These are phyloP conservation scores for Galaxias olidus DNA, from an alignment of 2,797 vertebrate genomes.

Conservation along the genomic window DNA sequence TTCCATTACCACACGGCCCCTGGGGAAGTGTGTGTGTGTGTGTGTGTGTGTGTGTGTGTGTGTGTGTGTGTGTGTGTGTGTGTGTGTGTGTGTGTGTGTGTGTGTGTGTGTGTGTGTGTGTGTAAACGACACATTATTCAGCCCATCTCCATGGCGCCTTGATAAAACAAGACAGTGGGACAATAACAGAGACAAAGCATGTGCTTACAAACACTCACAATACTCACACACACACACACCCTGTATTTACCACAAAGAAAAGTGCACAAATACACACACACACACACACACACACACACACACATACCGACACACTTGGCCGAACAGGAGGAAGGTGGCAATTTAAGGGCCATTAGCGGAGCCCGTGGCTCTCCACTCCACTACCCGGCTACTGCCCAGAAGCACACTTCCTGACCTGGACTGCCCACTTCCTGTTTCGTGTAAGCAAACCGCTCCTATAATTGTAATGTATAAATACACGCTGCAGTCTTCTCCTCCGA, in stretches of 20 bases:
- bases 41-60: neutral
- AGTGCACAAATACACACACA: neutral
- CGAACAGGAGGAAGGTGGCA: neutral
- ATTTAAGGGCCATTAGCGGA: slow-evolving; percentile 18
- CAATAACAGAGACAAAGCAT: neutral
- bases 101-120: neutral
- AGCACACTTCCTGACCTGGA: slow-evolving; percentile 35
- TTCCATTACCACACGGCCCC: neutral
- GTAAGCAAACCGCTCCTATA: slow-evolving; percentile 33
- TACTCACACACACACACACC: neutral
- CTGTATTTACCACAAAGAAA: slow-evolving; percentile 12
- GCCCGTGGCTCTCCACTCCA: slow-evolving; percentile 1
- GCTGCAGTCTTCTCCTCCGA: neutral
- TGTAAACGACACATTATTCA: slow-evolving; percentile 16
- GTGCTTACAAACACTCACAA: slow-evolving; percentile 21
- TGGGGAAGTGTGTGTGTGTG: too few species aligned
- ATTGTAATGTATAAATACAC: neutral
- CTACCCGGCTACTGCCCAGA: slow-evolving; percentile 14
- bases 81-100: neutral
- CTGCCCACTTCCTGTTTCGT: slow-evolving; percentile 39
- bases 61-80: neutral
- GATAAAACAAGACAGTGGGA: neutral
- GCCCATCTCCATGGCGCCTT: slow-evolving; percentile 7
- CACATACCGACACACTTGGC: slow-evolving; percentile 3
- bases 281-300: slow-evolving; percentile 7